Percentiles rank a stretch among this genome's conserved stretches.
These are phyloP conservation scores for Nixonia krombeini DNA, from an alignment of 1,140 invertebrate genomes.

Conservation along the genomic window DNA sequence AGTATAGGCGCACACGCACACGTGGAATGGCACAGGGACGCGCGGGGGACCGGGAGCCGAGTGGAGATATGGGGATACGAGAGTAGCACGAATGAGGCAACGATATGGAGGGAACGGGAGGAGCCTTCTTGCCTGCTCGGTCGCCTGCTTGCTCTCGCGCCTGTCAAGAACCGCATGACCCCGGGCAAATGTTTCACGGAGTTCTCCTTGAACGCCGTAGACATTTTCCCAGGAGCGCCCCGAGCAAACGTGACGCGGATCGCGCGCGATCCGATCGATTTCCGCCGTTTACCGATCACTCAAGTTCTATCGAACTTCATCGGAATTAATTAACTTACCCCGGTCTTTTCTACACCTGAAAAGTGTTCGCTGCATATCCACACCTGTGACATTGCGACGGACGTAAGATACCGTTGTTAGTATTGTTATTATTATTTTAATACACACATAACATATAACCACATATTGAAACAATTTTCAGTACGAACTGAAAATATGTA, in stretches of 20 bases:
- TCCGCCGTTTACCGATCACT: slow-evolving; percentile 30
- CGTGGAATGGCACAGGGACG: too few species aligned
- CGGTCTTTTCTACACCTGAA: not conserved
- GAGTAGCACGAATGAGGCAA: slow-evolving; percentile 1
- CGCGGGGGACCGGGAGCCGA: too few species aligned
- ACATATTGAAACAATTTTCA: too few species aligned
- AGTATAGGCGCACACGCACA: not conserved
- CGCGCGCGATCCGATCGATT: slow-evolving; percentile 40
- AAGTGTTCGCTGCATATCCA: too few species aligned
- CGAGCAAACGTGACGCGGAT: slow-evolving; percentile 35
- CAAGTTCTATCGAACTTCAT: too few species aligned
- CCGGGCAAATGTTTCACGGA: slow-evolving; percentile 49
- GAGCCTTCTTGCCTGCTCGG: slow-evolving; percentile 40
- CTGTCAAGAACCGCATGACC: slow-evolving; percentile 51
- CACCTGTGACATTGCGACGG: too few species aligned
- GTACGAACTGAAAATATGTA: too few species aligned
- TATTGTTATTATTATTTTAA: too few species aligned
- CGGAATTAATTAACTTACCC: slow-evolving; percentile 12
- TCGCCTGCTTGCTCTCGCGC: slow-evolving; percentile 46
- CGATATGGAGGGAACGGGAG: slow-evolving; percentile 41
- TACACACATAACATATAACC: too few species aligned
- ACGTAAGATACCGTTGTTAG: too few species aligned
- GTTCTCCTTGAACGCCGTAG: slow-evolving; percentile 48
- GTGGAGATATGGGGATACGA: not conserved
- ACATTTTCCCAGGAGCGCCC: slow-evolving; percentile 48